Evolutionary conservation across 2,888 invertebrate genomes (phyloP), one percentile per base, ranked within the genome.

Genomic region (Sympetrum striolatum): DNA sequence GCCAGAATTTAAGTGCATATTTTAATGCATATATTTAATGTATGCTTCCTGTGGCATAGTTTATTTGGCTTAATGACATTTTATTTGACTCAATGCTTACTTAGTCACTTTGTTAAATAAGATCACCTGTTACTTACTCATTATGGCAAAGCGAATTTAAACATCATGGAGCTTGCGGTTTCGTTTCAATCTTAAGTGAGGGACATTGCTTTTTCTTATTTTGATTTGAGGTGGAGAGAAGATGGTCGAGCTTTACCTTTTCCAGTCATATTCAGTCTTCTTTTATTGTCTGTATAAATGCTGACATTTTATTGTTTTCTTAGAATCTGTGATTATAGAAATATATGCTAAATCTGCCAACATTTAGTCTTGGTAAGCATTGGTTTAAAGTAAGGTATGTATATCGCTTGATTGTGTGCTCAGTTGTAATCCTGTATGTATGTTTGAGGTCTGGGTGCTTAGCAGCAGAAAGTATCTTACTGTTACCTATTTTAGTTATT

Each of bases 401-500:
- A 10, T 86, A 64, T 86, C 5, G 60, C 86, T 86, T 86, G 44
- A 81, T 48, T 25, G 37, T 86, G 86, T 86, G 86, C 86, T 86
- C 86, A 86, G 35, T 64, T 60, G 37, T 86, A 86, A 86, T 60
- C 15, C 86, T 82, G 82, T 86, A 22, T 86, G 86, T 86, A 37
- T 37, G 60, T 58, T 37, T 64, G 60, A 64, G 37, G 60, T 86
- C 64, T 60, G 35, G 86, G 86, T 86, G 86, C 86, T 86, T 86
- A 86, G 86, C 64, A 86, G 86, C 64, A 25, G 82, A 53, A 86
- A 60, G 60, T 86, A 60, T 86, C 86, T 86, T 37, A 86, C 86
- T 86, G 86, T 86, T 86, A 86, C 86, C 86, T 86, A 86, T 86
- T 86, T 86, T 60, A 60, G 58, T 86, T 60, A 60, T 86, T 39